A percentile compares a stretch with the other conserved stretches of the same genome.
These are phyloP conservation scores for Peromyscus melanophrys DNA, from an alignment of 2,797 vertebrate species.

Conservation along the genomic window DNA sequence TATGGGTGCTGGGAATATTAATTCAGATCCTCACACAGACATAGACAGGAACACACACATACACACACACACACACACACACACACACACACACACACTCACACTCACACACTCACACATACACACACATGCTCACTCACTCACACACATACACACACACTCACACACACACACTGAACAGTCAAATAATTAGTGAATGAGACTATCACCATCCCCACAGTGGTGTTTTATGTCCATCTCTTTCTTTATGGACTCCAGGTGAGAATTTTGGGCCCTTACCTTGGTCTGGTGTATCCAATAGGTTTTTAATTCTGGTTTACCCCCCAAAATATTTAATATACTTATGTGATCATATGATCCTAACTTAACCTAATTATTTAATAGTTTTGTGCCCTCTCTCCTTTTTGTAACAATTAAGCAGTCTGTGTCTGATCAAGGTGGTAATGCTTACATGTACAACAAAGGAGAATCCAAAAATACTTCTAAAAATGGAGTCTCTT, in stretches of 20 bases:
- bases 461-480: not conserved
- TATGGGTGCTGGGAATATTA: not conserved
- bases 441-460: not conserved
- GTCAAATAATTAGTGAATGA: not conserved
- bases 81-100: not conserved
- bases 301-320: no score
- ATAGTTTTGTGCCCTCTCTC: not conserved
- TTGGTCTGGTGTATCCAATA: not conserved
- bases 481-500: not conserved
- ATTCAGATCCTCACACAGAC: not conserved
- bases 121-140: no score
- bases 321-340: not conserved
- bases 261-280: not conserved
- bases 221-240: no score
- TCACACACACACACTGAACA: not conserved
- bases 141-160: no score
- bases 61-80: not conserved
- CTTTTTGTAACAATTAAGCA: not conserved
- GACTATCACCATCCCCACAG: not conserved
- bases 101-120: no score
- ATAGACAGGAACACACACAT: not conserved
- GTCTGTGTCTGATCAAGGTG: not conserved
- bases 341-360: no score
- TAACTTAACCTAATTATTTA: not conserved
- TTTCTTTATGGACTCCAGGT: not conserved